Conservation (phyloP, 1,140 invertebrate species). For the Tetranychus urticae region DNA sequence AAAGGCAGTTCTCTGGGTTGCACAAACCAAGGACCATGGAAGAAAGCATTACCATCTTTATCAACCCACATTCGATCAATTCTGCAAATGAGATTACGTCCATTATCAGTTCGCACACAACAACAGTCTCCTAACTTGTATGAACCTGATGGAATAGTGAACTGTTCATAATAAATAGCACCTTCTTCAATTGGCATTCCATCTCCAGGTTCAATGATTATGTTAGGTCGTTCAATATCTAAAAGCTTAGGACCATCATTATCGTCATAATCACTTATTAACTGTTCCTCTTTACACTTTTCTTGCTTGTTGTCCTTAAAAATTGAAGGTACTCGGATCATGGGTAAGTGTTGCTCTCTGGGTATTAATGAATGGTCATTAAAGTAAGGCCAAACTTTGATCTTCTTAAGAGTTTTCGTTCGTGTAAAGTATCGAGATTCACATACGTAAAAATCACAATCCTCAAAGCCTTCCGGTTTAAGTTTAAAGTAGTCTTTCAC, state of each 20-base stretch:
- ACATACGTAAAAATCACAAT: no score
- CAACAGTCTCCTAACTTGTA: conserved; percentile 73
- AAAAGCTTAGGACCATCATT: not conserved
- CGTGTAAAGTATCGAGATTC: no score
- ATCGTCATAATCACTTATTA: conserved; percentile 33
- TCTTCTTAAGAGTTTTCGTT: no score
- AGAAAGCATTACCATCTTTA: conserved; percentile 53
- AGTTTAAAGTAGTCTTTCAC: no score
- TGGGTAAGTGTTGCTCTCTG: no score
- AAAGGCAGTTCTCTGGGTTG: conserved; percentile 59
- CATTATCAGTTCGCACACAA: conserved; percentile 61
- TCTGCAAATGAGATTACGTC: conserved; percentile 63
- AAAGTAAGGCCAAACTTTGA: no score
- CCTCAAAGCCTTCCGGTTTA: no score
- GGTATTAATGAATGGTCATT: no score
- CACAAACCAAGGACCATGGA: conserved; percentile 78
- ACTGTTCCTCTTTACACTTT: conserved; percentile 63
- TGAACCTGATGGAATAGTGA: conserved; percentile 52
- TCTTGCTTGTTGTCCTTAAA: no score
- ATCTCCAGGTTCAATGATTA: not conserved
- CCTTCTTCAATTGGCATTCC: conserved; percentile 25
- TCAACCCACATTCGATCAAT: conserved; percentile 82
- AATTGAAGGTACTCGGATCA: conserved; percentile 27
- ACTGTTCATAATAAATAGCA: conserved; percentile 72
- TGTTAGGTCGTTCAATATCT: conserved; percentile 2